These are phyloP conservation scores for Sialia sialis DNA, from an alignment of 2,113 vertebrate species.

Conservation along the genomic window DNA sequence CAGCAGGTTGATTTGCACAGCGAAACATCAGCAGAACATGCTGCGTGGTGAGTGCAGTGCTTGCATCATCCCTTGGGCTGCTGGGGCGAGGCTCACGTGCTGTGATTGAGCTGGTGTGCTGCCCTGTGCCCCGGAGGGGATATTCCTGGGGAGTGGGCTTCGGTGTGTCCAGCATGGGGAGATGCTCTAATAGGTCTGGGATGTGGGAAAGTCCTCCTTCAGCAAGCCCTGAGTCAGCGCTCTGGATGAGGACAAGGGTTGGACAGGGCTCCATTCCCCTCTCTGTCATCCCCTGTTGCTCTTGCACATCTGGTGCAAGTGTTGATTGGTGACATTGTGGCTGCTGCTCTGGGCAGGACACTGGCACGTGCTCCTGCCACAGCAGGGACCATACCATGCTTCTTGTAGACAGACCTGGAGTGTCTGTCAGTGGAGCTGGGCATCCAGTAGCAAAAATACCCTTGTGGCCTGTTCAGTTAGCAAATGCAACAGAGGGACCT, in stretches of 20 bases:
- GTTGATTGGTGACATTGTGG: neutral
- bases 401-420: neutral
- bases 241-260: neutral
- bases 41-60: constrained; percentile 80
- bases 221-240: neutral
- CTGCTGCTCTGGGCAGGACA: neutral
- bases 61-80: neutral
- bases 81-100: neutral
- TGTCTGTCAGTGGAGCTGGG: neutral
- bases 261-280: neutral
- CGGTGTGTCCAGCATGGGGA: neutral
- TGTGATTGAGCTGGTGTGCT: neutral
- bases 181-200: neutral
- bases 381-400: fast-evolving
- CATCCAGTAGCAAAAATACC: neutral
- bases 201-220: neutral
- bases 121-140: neutral
- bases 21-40: constrained; percentile 98
- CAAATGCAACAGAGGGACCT: neutral
- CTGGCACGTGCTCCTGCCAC: neutral
- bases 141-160: neutral
- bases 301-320: neutral
- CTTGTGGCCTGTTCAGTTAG: neutral
- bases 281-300: neutral
- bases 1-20: constrained; percentile 96